phyloP scores from a whole-genome alignment of 2,888 invertebrate species.

The Drosophila rubida region DNA sequence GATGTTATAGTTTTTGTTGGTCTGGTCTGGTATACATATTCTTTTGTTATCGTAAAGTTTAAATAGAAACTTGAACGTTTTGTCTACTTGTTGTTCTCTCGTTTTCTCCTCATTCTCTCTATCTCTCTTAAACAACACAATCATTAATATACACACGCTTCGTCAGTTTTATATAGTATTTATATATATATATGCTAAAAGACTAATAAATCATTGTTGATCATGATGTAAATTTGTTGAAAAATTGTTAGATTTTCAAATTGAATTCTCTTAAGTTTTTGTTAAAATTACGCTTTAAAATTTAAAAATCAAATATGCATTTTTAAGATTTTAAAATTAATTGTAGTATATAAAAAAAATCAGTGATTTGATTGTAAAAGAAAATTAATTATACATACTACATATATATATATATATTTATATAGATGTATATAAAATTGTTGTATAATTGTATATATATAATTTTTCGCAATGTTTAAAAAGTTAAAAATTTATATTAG shows the following conservation, averaged over 20 bases:
- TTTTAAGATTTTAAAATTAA: constrained; percentile 59
- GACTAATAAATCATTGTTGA: constrained; percentile 66
- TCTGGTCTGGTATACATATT: constrained; percentile 58
- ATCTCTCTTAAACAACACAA: constrained; percentile 74
- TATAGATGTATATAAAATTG: constrained; percentile 8
- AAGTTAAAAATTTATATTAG: constrained; percentile 55
- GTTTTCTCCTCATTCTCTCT: constrained; percentile 20
- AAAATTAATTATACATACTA: constrained; percentile 46
- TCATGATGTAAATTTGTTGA: constrained; percentile 39
- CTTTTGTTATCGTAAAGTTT: constrained; percentile 11
- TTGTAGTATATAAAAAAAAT: constrained; percentile 39
- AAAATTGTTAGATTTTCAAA: constrained; percentile 57
- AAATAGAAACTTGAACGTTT: constrained; percentile 53
- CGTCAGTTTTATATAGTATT: constrained; percentile 82
- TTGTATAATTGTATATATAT: constrained; percentile 22
- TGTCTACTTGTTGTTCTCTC: constrained; percentile 37
- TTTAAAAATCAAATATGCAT: constrained; percentile 66
- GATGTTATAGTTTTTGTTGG: constrained; percentile 40
- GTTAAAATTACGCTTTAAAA: constrained; percentile 68
- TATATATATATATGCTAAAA: constrained; percentile 61
- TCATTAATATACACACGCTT: constrained; percentile 82
- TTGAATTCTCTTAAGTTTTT: constrained; percentile 36
- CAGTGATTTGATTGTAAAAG: constrained; percentile 46
- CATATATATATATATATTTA: constrained; percentile 4
- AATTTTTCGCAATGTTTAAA: constrained; percentile 44